Conservation (phyloP, 2,113 vertebrate genomes). For the Myrmecobius fasciatus region DNA sequence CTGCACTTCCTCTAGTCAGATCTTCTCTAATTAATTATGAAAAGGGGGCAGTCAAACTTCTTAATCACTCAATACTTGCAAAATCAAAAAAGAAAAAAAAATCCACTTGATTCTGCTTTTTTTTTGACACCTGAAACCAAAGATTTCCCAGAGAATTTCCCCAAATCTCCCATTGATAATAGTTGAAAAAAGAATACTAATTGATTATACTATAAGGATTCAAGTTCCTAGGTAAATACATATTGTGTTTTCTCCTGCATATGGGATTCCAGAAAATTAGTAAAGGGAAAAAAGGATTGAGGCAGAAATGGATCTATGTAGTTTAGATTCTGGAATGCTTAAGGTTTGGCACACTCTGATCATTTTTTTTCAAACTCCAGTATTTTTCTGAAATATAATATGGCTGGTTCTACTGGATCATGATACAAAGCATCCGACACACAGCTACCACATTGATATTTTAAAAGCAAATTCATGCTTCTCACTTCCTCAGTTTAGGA, state of each 20-base stretch:
- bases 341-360: not conserved
- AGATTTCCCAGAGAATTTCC: not conserved
- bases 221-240: not conserved
- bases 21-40: constrained; percentile 6
- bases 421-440: not conserved
- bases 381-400: not conserved
- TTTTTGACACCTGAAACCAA: not conserved
- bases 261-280: not conserved
- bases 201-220: not conserved
- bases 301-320: not conserved
- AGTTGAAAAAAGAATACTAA: not conserved
- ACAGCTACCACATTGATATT: not conserved
- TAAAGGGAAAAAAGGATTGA: not conserved
- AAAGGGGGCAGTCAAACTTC: not conserved
- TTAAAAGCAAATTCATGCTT: not conserved
- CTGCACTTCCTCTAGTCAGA: not conserved
- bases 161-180: not conserved
- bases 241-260: not conserved
- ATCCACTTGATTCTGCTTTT: not conserved
- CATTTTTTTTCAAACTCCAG: not conserved
- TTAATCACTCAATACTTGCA: not conserved
- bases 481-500: not conserved
- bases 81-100: not conserved
- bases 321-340: not conserved
- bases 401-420: not conserved